phyloP scores from a whole-genome alignment of 2,888 invertebrate species.

The Drosophila vallismaia region DNA sequence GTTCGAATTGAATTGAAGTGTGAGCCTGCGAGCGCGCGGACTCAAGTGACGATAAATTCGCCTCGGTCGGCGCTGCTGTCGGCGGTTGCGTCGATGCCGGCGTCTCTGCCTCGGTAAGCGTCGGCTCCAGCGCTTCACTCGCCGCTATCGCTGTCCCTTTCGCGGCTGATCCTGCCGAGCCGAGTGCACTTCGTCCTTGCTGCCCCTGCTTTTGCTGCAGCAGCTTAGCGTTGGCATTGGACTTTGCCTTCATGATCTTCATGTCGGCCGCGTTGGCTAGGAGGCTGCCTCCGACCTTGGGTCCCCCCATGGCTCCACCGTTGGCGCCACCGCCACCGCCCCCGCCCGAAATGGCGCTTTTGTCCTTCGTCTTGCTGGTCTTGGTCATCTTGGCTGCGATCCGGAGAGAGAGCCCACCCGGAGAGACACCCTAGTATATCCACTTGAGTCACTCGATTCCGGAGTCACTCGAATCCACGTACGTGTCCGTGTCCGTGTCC shows the following conservation, averaged over 20 bases:
- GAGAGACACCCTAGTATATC: conserved; percentile 1
- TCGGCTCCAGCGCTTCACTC: conserved; percentile 36
- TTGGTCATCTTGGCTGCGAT: conserved; percentile 58
- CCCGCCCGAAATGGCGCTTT: neutral
- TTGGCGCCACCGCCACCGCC: neutral
- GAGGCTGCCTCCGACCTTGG: conserved; percentile 46
- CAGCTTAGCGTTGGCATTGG: conserved; percentile 64
- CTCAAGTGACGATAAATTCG: conserved; percentile 78
- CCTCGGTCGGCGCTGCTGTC: conserved; percentile 59
- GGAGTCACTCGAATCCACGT: conserved; percentile 36
- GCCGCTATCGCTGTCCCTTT: conserved; percentile 61
- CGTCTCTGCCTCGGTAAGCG: conserved; percentile 39
- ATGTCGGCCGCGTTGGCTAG: conserved; percentile 79
- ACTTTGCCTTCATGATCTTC: conserved; percentile 75
- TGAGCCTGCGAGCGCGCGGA: conserved; percentile 74
- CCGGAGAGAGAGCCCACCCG: neutral
- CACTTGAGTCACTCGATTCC: conserved; percentile 40
- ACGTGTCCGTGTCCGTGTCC: conserved; percentile 74
- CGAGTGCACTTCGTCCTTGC: neutral
- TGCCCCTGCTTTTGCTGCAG: conserved; percentile 17
- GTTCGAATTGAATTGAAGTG: conserved; percentile 83
- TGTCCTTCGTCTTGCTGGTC: conserved; percentile 64
- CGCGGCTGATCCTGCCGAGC: conserved; percentile 20
- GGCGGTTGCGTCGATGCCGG: conserved; percentile 33
- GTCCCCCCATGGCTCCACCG: conserved; percentile 41